These are phyloP conservation scores for Leptatherina wallacei DNA, from an alignment of 2,797 vertebrate genomes.

Conservation along the genomic window DNA sequence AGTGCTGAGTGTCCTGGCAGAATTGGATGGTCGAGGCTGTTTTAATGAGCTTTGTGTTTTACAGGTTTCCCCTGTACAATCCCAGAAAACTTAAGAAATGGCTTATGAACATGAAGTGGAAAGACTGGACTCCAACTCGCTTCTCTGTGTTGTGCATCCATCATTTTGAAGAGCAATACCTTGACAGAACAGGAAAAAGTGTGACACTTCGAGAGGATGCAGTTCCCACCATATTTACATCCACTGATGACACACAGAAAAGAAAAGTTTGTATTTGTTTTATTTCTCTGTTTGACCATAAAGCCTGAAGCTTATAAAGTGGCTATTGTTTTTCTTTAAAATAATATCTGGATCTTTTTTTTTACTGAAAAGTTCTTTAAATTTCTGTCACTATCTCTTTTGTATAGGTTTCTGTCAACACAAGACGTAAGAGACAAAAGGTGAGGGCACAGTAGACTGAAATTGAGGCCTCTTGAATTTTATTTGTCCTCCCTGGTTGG, in stretches of 20 bases:
- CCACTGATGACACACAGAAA: conserved; percentile 39
- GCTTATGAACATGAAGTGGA: conserved; percentile 71
- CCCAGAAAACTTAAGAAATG: conserved; percentile 73
- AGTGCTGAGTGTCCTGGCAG: too few relatives aligned
- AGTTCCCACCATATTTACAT: conserved; percentile 75
- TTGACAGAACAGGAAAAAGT: conserved; percentile 67
- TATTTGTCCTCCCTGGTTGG: neutral
- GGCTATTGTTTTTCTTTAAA: neutral
- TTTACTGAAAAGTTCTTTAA: neutral
- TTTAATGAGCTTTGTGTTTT: neutral
- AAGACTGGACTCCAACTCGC: conserved; percentile 75
- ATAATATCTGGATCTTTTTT: neutral
- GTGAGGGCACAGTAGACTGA: conserved; percentile 36
- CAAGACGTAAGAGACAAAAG: conserved; percentile 52
- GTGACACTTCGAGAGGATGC: conserved; percentile 71
- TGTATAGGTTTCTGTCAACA: conserved; percentile 38
- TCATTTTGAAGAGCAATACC: conserved; percentile 73
- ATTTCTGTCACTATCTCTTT: neutral
- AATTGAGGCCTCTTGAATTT: neutral
- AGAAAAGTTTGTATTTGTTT: conserved; percentile 44
- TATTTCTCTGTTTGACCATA: neutral
- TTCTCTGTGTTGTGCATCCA: conserved; percentile 73
- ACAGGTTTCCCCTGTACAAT: conserved; percentile 76
- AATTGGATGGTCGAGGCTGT: neutral
- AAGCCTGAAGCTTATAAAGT: neutral